phyloP scores from a whole-genome alignment of 2,888 invertebrate genomes.

The Euzetes globulus region DNA sequence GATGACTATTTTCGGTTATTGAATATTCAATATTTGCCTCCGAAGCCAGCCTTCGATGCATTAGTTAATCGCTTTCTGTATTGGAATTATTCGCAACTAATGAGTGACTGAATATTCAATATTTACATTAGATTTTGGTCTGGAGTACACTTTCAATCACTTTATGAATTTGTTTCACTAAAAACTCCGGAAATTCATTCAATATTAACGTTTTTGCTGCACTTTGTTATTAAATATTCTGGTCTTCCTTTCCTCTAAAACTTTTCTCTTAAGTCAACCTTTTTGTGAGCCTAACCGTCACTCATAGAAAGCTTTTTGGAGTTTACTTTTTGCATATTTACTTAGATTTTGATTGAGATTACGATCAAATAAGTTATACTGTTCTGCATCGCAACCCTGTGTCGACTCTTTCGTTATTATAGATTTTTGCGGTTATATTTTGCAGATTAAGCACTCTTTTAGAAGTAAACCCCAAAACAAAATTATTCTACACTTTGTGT shows the following conservation, averaged over 20 bases:
- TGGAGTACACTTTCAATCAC: background rate
- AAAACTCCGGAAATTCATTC: background rate
- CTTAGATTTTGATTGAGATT: background rate
- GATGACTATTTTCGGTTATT: background rate
- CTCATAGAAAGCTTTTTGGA: background rate
- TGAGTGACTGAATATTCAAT: background rate
- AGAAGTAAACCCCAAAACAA: background rate
- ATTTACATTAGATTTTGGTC: background rate
- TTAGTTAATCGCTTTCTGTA: background rate
- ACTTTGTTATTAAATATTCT: background rate
- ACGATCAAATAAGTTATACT: background rate
- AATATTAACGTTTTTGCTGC: background rate
- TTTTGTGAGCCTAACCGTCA: background rate
- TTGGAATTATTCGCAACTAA: background rate
- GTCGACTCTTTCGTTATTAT: background rate
- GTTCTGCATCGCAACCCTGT: background rate
- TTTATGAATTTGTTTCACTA: background rate
- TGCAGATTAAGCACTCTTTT: background rate
- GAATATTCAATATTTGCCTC: background rate
- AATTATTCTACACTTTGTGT: too few relatives aligned
- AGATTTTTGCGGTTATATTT: background rate
- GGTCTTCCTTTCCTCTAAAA: background rate
- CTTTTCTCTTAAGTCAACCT: background rate
- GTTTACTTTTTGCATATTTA: background rate
- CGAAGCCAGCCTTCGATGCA: background rate